A percentile compares a stretch with the other conserved stretches of the same genome.
Conservation (phyloP, 2,113 vertebrate genomes). For the Vireo altiloquus region DNA sequence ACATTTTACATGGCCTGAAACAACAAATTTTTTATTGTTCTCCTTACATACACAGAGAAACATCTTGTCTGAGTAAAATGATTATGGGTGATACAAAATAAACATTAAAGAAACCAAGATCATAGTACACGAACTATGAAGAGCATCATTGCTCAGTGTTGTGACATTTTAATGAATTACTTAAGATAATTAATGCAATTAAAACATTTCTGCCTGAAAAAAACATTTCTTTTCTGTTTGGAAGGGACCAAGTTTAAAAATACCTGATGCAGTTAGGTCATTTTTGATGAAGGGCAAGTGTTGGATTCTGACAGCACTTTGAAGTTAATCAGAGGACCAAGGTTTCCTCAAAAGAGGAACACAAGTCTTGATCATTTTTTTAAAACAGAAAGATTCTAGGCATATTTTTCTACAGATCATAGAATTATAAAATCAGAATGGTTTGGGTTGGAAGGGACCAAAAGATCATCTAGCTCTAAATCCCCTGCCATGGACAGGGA, state of each 20-base stretch:
- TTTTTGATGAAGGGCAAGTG: not conserved
- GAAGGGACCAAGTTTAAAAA: too few relatives aligned
- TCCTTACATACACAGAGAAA: not conserved
- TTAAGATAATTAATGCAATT: conserved; percentile 12
- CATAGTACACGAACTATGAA: not conserved
- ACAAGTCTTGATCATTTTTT: not conserved
- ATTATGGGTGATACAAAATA: not conserved
- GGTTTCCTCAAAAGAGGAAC: not conserved
- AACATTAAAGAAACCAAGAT: not conserved
- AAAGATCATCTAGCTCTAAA: not conserved
- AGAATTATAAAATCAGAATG: not conserved
- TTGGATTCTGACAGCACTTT: not conserved
- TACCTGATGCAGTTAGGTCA: not conserved
- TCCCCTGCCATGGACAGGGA: not conserved
- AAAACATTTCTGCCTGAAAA: conserved; percentile 2
- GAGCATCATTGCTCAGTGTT: not conserved
- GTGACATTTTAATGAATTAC: conserved; percentile 25
- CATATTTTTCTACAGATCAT: not conserved
- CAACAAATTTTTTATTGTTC: not conserved
- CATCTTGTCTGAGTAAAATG: not conserved
- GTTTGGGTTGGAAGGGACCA: not conserved
- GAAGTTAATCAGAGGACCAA: not conserved
- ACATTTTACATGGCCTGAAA: not conserved
- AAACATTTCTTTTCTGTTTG: too few relatives aligned
- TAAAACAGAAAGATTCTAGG: not conserved